These are phyloP conservation scores for Venusia cambrica DNA, from an alignment of 2,888 invertebrate species.

Conservation along the genomic window DNA sequence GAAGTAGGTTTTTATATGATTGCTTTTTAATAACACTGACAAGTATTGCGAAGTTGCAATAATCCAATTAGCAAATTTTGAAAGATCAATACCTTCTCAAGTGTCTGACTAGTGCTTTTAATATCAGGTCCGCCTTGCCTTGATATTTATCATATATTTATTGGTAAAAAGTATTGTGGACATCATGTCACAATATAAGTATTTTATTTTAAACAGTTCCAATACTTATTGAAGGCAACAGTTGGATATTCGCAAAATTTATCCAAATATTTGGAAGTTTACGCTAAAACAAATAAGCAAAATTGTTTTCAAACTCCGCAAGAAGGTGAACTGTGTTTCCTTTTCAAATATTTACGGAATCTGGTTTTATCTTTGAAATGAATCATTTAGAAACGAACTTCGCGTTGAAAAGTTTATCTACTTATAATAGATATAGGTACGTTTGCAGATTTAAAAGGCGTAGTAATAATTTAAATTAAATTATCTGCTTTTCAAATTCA, in stretches of 20 bases:
- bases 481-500: no score
- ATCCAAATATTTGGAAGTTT: constrained; percentile 13
- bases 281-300: constrained; percentile 3
- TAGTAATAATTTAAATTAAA: no score
- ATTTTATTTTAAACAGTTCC: constrained; percentile 12
- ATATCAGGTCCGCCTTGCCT: constrained; percentile 27
- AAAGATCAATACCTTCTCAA: constrained; percentile 27
- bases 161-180: constrained; percentile 19
- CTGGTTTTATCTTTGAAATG: constrained; percentile 5
- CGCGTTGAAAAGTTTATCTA: no score
- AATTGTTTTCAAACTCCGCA: constrained; percentile 10
- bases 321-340: constrained; percentile 11
- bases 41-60: no score
- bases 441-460: no score
- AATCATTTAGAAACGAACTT: no score
- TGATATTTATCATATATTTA: constrained; percentile 30
- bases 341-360: constrained; percentile 13
- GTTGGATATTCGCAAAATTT: constrained; percentile 5
- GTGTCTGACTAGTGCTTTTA: constrained; percentile 16
- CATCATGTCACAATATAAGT: constrained; percentile 27
- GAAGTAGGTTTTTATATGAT: no score
- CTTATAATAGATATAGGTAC: no score
- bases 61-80: constrained; percentile 18
- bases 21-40: no score
- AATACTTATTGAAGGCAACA: constrained; percentile 6